Evolutionary conservation across 1,140 invertebrate species (phyloP).

Genomic region (Drosophila willistoni): DNA sequence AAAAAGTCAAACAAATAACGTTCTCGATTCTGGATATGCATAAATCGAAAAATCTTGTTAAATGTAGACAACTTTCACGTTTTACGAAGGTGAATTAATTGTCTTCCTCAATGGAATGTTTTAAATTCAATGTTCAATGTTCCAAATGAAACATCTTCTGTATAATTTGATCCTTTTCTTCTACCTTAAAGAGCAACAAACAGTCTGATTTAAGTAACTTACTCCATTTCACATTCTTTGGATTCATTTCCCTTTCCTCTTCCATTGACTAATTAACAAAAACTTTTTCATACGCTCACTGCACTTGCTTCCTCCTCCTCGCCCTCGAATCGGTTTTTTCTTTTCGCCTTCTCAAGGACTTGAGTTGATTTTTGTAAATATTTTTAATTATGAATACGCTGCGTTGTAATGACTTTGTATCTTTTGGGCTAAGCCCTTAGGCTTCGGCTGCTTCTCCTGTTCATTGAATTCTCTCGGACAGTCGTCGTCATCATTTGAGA

Average conservation of each 20-base stretch:
- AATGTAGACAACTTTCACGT: no score
- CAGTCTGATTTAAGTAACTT: background rate
- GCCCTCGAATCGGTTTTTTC: background rate
- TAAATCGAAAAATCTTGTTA: no score
- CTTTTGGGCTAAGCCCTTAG: constrained; percentile 38
- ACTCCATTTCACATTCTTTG: background rate
- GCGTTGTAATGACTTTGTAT: constrained; percentile 74
- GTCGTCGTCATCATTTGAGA: constrained; percentile 6
- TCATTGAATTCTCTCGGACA: constrained; percentile 26
- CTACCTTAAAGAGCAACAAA: background rate
- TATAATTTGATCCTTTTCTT: no score
- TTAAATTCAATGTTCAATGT: no score
- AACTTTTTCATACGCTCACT: constrained; percentile 45
- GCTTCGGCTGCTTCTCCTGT: background rate
- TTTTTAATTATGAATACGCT: constrained; percentile 72
- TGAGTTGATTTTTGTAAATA: constrained; percentile 57
- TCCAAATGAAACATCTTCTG: no score
- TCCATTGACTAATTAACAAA: constrained; percentile 55
- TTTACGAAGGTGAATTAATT: no score
- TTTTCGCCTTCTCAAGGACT: constrained; percentile 14
- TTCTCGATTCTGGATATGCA: no score
- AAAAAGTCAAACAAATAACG: no score
- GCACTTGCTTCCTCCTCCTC: constrained; percentile 26
- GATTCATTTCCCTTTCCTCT: background rate
- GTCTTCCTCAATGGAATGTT: no score